Conservation (phyloP, 2,888 invertebrate genomes). For the Tipula helvola region DNA sequence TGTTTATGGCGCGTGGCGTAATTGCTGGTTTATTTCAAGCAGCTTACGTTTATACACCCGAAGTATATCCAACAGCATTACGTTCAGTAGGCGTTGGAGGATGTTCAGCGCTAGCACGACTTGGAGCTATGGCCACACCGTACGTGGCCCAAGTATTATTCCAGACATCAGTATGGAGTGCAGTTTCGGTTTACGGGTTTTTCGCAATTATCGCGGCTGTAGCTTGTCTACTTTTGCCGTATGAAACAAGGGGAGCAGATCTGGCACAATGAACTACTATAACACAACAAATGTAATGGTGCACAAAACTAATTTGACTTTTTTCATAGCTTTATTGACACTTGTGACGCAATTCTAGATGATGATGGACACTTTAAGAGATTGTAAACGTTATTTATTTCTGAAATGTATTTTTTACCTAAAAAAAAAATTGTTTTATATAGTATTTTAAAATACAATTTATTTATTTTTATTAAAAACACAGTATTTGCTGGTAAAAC, state of each 20-base stretch:
- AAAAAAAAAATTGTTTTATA: not conserved
- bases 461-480: not conserved
- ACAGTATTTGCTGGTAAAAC: not conserved
- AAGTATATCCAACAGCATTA: constrained; percentile 84
- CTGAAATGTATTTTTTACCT: not conserved
- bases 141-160: constrained; percentile 76
- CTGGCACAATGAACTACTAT: constrained; percentile 5
- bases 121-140: constrained; percentile 89
- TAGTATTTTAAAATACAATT: not conserved
- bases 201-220: constrained; percentile 46
- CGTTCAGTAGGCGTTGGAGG: constrained; percentile 86
- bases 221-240: constrained; percentile 48
- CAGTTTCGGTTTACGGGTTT: constrained; percentile 46
- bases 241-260: constrained; percentile 45
- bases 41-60: constrained; percentile 91
- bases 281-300: not conserved
- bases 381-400: not conserved
- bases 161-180: constrained; percentile 42
- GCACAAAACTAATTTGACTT: not conserved
- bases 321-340: not conserved
- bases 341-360: not conserved
- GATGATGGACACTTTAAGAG: not conserved
- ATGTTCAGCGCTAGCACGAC: constrained; percentile 78
- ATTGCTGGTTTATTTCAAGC: constrained; percentile 93
- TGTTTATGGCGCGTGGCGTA: constrained; percentile 81